Percentiles rank a stretch among this genome's conserved stretches.
phyloP scores from a whole-genome alignment of 2,113 vertebrate genomes.

The Urocitellus parryii region DNA sequence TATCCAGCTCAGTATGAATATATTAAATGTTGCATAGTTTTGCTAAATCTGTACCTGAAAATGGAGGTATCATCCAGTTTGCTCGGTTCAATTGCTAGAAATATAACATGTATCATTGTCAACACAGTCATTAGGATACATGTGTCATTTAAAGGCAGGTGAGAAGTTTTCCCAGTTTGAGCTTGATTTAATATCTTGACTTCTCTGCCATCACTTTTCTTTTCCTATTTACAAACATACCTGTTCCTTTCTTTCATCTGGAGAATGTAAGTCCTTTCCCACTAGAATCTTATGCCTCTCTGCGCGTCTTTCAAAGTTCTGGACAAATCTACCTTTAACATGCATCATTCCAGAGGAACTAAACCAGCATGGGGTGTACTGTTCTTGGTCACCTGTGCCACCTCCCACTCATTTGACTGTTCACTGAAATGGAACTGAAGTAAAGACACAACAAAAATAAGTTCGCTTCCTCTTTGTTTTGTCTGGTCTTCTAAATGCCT shows the following conservation, averaged over 20 bases:
- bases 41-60: not conserved
- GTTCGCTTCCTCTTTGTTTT: not conserved
- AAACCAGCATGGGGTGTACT: not conserved
- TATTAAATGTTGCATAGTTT: not conserved
- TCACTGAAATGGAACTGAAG: not conserved
- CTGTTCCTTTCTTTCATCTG: not conserved
- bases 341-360: not conserved
- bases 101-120: not conserved
- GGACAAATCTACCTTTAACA: not conserved
- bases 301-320: not conserved
- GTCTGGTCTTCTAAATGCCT: not conserved
- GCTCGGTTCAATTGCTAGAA: not conserved
- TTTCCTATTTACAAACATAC: not conserved
- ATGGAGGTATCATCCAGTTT: not conserved
- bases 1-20: not conserved
- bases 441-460: not conserved
- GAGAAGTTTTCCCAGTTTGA: not conserved
- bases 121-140: not conserved
- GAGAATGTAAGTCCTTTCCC: not conserved
- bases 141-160: not conserved
- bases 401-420: not conserved
- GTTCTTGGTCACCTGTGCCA: not conserved
- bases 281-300: not conserved
- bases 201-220: not conserved
- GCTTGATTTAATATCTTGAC: not conserved